These are phyloP conservation scores for Lithophane leautieri DNA, from an alignment of 2,888 invertebrate species.

Conservation along the genomic window DNA sequence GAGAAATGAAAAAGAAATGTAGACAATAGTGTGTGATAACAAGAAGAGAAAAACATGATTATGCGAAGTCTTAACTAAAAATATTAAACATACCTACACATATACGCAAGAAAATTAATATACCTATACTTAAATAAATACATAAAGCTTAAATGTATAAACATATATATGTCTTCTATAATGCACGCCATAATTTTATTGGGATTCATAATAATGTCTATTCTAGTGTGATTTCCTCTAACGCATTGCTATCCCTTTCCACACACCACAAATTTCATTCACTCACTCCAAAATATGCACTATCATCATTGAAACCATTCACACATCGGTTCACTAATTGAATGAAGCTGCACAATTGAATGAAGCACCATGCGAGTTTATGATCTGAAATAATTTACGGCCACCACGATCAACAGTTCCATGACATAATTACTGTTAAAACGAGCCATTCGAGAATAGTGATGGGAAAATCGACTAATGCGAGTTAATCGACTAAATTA, in stretches of 20 bases:
- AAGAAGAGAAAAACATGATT: no score
- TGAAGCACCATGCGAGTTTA: slow-evolving; percentile 68
- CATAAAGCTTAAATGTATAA: no score
- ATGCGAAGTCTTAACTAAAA: no score
- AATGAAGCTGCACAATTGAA: no score
- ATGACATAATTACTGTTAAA: slow-evolving; percentile 58
- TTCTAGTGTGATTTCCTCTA: not conserved
- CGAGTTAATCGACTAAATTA: slow-evolving; percentile 20
- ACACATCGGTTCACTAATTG: slow-evolving; percentile 54
- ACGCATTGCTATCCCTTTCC: not conserved
- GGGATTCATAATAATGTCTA: not conserved
- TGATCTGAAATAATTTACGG: slow-evolving; percentile 75
- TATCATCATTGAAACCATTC: slow-evolving; percentile 33
- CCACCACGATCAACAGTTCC: slow-evolving; percentile 70
- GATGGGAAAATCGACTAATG: slow-evolving; percentile 34
- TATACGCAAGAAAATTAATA: no score
- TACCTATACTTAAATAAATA: no score
- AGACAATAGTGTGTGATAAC: no score
- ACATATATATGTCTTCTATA: no score
- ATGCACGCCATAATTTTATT: no score
- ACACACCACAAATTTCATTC: slow-evolving; percentile 30
- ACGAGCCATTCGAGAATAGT: slow-evolving; percentile 48
- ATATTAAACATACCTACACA: no score
- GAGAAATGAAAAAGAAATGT: no score
- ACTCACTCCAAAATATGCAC: slow-evolving; percentile 27